Percentiles rank a stretch among this genome's conserved stretches.
These are phyloP conservation scores for Heterodera schachtii DNA, from an alignment of 1,140 invertebrate genomes.

Conservation along the genomic window DNA sequence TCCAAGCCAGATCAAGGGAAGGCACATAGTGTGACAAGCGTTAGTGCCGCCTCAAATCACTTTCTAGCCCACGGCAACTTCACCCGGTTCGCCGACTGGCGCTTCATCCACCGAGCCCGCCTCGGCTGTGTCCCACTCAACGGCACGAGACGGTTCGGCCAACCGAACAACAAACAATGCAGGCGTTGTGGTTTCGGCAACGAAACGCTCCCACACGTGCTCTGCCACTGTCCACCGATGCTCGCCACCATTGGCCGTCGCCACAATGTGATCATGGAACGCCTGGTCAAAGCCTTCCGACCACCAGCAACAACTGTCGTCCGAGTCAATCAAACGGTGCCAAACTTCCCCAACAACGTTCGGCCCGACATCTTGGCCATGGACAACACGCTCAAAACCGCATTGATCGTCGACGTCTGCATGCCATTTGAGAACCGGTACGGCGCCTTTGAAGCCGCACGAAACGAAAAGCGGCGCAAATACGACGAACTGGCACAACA, in stretches of 20 bases:
- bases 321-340: background rate
- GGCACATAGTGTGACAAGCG: background rate
- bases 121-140: slow-evolving; percentile 19
- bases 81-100: slow-evolving; percentile 5
- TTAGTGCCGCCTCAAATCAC: background rate
- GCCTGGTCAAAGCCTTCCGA: background rate
- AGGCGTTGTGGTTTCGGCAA: background rate
- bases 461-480: background rate
- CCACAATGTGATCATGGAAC: background rate
- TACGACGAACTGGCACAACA: slow-evolving; percentile 6
- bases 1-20: slow-evolving; percentile 35
- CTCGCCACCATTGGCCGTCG: background rate
- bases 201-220: background rate
- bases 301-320: background rate
- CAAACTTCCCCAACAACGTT: background rate
- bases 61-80: slow-evolving; percentile 6
- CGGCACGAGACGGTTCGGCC: background rate
- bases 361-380: background rate
- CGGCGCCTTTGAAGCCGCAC: slow-evolving; percentile 19
- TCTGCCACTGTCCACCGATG: background rate
- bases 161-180: background rate
- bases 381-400: background rate
- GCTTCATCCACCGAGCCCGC: slow-evolving; percentile 1
- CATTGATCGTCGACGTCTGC: slow-evolving; percentile 25
- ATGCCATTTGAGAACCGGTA: slow-evolving; percentile 31